Conservation (phyloP, 2,888 invertebrate genomes). For the Capitulum mitella region DNA sequence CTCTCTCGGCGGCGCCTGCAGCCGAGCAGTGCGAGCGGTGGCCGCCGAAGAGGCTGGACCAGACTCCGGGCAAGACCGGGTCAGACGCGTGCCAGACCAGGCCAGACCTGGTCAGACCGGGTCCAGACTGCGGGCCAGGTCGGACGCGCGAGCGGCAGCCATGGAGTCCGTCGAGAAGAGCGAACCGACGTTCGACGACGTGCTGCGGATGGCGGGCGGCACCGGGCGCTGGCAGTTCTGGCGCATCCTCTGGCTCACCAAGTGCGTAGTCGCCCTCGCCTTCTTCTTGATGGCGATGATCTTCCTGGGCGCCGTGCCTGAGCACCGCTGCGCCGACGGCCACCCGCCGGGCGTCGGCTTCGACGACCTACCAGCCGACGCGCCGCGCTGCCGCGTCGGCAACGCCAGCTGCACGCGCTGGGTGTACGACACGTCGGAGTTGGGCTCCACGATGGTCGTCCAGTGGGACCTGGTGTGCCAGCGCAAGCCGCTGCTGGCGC, state of each 20-base stretch:
- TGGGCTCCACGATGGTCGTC: conserved; percentile 28
- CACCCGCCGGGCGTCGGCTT: conserved; percentile 18
- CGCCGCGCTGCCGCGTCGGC: background rate
- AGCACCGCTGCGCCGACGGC: conserved; percentile 25
- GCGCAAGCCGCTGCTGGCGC: conserved; percentile 31
- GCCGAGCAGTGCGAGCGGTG: no score
- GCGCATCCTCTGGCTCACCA: no score
- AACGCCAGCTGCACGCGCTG: conserved; percentile 29
- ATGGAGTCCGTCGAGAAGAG: no score
- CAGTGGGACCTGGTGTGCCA: conserved; percentile 36
- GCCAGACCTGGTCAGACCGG: no score
- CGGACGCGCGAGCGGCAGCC: no score
- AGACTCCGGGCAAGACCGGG: no score
- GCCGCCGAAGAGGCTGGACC: no score
- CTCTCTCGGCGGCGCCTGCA: no score
- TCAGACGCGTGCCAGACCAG: no score
- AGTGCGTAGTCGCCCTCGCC: conserved; percentile 11
- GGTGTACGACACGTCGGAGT: conserved; percentile 29
- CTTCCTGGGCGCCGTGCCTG: conserved; percentile 27
- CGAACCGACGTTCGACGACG: conserved; percentile 27
- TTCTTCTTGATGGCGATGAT: conserved; percentile 10
- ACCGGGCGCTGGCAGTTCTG: conserved; percentile 29
- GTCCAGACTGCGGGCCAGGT: no score
- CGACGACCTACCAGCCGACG: background rate
- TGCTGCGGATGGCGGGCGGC: conserved; percentile 27